Percentiles rank a stretch among this genome's conserved stretches.
Conservation (phyloP, 2,113 vertebrate species). For the Ageneiosus marmoratus region DNA sequence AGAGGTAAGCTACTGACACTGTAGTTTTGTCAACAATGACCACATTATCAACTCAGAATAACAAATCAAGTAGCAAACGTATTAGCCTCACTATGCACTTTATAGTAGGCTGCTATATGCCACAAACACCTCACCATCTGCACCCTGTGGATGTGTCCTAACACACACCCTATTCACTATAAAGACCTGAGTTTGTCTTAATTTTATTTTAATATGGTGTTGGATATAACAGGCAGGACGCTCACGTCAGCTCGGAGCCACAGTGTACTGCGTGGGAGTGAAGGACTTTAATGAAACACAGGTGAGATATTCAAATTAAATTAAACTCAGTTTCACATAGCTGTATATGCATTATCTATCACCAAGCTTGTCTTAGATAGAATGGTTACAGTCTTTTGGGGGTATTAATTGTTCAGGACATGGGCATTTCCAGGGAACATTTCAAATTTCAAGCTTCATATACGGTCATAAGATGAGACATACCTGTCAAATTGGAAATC, state of each 20-base stretch:
- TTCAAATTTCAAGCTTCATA: neutral
- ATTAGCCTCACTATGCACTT: neutral
- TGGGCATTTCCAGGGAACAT: neutral
- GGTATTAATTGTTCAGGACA: neutral
- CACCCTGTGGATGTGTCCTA: neutral
- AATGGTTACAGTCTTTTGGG: neutral
- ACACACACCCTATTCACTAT: neutral
- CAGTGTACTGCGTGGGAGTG: constrained; percentile 94
- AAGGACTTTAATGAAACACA: constrained; percentile 99
- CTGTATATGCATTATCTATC: neutral
- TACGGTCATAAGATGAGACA: neutral
- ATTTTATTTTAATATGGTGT: neutral
- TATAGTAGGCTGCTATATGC: neutral
- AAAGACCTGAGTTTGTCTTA: neutral
- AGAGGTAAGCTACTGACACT: constrained; percentile 76
- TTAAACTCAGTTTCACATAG: neutral
- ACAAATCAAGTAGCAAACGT: neutral
- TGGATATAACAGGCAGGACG: constrained; percentile 80
- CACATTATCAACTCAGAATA: neutral
- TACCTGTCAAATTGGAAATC: too few species aligned
- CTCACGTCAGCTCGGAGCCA: constrained; percentile 89
- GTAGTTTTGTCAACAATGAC: too few species aligned
- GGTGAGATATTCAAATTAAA: constrained; percentile 67
- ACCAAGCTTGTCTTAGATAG: neutral
- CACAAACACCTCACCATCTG: neutral